phyloP scores from a whole-genome alignment of 2,888 invertebrate genomes.

The Cheilosia impressa region DNA sequence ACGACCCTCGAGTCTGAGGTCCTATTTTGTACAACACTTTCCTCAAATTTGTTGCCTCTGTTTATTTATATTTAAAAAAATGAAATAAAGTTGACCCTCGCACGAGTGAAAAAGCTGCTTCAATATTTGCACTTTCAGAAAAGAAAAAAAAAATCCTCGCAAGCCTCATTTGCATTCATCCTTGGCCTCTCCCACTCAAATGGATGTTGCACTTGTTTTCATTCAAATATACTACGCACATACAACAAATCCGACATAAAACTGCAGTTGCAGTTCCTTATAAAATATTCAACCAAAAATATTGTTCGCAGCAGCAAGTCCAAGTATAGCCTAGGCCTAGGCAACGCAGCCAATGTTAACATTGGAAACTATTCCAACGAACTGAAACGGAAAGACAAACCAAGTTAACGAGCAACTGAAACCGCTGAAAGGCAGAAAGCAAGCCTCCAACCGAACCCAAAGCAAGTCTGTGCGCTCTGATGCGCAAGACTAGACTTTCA shows the following conservation, averaged over 20 bases:
- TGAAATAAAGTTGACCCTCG: no score
- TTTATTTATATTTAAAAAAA: no score
- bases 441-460: background rate
- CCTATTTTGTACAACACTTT: no score
- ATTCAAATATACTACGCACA: background rate
- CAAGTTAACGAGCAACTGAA: conserved; percentile 30
- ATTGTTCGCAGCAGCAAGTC: background rate
- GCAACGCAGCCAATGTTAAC: background rate
- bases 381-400: conserved; percentile 19
- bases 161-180: background rate
- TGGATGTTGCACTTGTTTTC: background rate
- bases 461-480: background rate
- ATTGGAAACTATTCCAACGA: conserved; percentile 20
- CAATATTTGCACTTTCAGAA: background rate
- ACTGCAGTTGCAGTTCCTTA: background rate
- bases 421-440: background rate
- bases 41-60: no score
- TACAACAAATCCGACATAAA: background rate
- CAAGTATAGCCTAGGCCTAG: background rate
- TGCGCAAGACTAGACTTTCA: conserved; percentile 51
- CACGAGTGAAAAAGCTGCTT: no score
- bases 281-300: background rate
- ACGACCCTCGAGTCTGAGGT: no score
- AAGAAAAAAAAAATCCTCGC: background rate
- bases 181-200: conserved; percentile 4